phyloP scores from a whole-genome alignment of 2,113 vertebrate genomes.

The Callospermophilus lateralis region DNA sequence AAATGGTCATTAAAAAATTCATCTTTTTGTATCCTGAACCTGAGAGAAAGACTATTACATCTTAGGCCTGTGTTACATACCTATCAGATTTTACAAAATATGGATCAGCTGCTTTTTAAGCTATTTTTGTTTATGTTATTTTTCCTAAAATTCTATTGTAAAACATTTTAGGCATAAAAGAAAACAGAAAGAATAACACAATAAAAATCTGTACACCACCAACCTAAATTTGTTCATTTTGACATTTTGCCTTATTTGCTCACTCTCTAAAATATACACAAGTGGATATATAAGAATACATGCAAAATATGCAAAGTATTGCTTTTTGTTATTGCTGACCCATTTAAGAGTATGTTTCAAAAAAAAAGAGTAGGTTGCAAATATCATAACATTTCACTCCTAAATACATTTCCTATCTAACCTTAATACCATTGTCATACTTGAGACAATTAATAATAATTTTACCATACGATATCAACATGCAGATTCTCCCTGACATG shows the following conservation, averaged over 20 bases:
- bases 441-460: not conserved
- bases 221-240: not conserved
- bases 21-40: slow-evolving; percentile 15
- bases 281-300: not conserved
- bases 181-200: not conserved
- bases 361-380: not conserved
- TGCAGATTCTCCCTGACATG: not conserved
- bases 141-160: not conserved
- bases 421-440: not conserved
- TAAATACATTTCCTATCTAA: not conserved
- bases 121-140: slow-evolving; percentile 6
- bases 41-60: not conserved
- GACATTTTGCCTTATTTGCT: not conserved
- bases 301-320: not conserved
- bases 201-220: not conserved
- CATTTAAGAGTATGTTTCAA: not conserved
- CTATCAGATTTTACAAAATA: not conserved
- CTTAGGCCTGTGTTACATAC: not conserved
- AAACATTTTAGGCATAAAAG: not conserved
- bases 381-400: not conserved
- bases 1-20: slow-evolving; percentile 57
- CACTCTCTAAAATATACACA: not conserved
- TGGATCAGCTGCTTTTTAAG: not conserved
- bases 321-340: not conserved
- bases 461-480: not conserved